Percentiles rank a stretch among this genome's conserved stretches.
Conservation (phyloP, 2,888 invertebrate species). For the Pheosia tremula region DNA sequence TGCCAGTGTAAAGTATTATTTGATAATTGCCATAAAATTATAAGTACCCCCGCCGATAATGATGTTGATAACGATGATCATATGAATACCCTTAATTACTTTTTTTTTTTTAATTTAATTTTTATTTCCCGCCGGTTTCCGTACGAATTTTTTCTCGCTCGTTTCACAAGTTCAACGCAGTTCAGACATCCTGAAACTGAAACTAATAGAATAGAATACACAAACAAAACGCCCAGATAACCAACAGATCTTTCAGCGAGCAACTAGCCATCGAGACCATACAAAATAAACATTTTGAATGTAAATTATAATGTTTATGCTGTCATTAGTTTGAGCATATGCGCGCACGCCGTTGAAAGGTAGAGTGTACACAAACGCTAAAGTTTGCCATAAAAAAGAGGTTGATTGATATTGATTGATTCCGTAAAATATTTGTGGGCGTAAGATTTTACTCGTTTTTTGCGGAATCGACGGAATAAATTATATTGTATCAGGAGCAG, state of each 20-base stretch:
- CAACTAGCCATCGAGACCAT: not conserved
- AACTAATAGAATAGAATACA: constrained; percentile 6
- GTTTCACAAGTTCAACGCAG: constrained; percentile 14
- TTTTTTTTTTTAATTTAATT: too few relatives aligned
- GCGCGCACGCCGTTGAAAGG: constrained; percentile 31
- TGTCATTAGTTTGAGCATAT: constrained; percentile 21
- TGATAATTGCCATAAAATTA: too few relatives aligned
- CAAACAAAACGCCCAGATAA: not conserved
- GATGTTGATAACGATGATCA: too few relatives aligned
- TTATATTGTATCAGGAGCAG: too few relatives aligned
- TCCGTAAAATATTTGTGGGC: not conserved
- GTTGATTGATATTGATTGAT: constrained; percentile 10
- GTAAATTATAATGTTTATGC: constrained; percentile 29
- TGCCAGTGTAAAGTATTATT: too few relatives aligned
- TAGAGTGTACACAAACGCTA: constrained; percentile 17
- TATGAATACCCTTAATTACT: too few relatives aligned
- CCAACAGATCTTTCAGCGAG: not conserved
- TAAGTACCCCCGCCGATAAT: too few relatives aligned
- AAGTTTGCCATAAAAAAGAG: not conserved
- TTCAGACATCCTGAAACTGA: constrained; percentile 12
- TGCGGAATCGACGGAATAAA: not conserved
- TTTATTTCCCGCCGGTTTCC: too few relatives aligned
- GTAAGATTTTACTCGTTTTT: constrained; percentile 6
- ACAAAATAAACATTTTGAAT: not conserved
- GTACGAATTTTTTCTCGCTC: too few relatives aligned